phyloP scores from a whole-genome alignment of 2,888 invertebrate species.

The Dasypolia templi region DNA sequence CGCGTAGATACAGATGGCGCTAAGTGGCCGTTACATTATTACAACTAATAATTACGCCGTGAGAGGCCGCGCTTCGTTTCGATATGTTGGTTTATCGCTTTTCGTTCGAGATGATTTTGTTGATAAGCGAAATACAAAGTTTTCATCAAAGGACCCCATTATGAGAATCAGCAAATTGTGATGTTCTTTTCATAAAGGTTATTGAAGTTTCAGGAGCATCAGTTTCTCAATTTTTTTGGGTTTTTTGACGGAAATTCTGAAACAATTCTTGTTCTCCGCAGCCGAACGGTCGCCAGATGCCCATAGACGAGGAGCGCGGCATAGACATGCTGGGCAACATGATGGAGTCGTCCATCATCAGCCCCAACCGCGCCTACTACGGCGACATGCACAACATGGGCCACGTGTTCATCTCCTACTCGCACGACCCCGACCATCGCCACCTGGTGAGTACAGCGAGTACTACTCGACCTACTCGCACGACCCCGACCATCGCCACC shows the following conservation, averaged over 20 bases:
- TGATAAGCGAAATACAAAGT: background rate
- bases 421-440: constrained; percentile 95
- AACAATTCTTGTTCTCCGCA: constrained; percentile 67
- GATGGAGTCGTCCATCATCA: constrained; percentile 93
- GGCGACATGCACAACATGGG: constrained; percentile 96
- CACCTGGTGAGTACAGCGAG: constrained; percentile 90
- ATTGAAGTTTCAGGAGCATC: no score
- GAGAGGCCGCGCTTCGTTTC: background rate
- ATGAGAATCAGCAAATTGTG: background rate
- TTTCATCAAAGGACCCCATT: background rate
- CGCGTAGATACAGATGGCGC: background rate
- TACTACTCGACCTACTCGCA: constrained; percentile 92
- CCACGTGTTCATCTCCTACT: constrained; percentile 94
- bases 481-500: constrained; percentile 94
- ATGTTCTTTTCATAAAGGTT: background rate
- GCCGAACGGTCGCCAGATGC: constrained; percentile 90
- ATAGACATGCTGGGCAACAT: constrained; percentile 95
- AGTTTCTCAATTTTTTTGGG: background rate
- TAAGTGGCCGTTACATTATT: background rate
- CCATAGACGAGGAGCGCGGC: constrained; percentile 92
- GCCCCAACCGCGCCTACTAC: constrained; percentile 93
- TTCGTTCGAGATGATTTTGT: background rate
- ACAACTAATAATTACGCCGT: background rate
- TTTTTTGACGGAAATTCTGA: background rate
- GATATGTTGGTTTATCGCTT: background rate